phyloP scores from a whole-genome alignment of 2,888 invertebrate genomes.

The Noctua pronuba region DNA sequence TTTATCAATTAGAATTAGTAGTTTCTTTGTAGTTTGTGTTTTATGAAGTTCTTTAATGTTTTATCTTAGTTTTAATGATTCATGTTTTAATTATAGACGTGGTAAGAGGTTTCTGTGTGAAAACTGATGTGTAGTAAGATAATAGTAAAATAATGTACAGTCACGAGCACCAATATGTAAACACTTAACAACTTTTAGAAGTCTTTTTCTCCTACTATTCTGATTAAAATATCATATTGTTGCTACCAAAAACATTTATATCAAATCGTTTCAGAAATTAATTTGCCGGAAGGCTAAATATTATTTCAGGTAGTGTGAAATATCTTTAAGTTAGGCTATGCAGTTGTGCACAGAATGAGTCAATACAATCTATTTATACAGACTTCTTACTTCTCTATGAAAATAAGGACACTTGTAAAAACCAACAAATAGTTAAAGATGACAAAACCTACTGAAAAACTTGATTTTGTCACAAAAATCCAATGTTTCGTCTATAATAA shows the following conservation, averaged over 20 bases:
- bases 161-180: no score
- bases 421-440: fast-evolving
- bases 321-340: background rate
- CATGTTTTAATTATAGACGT: background rate
- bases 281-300: background rate
- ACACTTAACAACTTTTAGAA: no score
- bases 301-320: background rate
- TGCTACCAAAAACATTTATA: background rate
- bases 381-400: background rate
- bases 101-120: slow-evolving; percentile 20
- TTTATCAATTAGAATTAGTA: slow-evolving; percentile 44
- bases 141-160: background rate
- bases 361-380: background rate
- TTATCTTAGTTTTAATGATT: slow-evolving; percentile 14
- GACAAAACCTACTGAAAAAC: background rate
- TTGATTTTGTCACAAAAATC: background rate
- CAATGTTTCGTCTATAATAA: background rate
- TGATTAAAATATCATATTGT: no score
- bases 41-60: slow-evolving; percentile 20
- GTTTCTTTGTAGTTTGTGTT: slow-evolving; percentile 17
- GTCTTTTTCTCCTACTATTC: no score
- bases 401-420: background rate
- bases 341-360: background rate
- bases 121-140: background rate
- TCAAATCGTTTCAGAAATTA: background rate